These are phyloP conservation scores for Marisa cornuarietis DNA, from an alignment of 1,140 invertebrate species.

Conservation along the genomic window DNA sequence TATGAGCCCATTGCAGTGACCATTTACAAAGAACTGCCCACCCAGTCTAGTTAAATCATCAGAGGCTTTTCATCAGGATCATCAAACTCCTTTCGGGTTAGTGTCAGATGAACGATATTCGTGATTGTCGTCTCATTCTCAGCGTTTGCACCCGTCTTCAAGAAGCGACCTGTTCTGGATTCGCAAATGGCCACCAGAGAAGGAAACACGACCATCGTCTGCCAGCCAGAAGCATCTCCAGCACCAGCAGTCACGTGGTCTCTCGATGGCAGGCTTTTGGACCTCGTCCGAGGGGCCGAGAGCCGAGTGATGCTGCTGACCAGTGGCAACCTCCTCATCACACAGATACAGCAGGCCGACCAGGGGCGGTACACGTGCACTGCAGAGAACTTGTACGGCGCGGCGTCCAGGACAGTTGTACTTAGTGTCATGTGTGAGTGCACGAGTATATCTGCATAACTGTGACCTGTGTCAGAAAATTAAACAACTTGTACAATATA, in stretches of 20 bases:
- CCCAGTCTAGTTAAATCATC: no score
- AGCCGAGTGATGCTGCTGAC: conserved; percentile 35
- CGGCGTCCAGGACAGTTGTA: conserved; percentile 31
- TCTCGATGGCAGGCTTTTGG: conserved; percentile 75
- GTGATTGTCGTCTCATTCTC: conserved; percentile 20
- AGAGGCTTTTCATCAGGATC: no score
- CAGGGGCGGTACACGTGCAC: conserved; percentile 62
- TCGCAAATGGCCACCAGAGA: conserved; percentile 91
- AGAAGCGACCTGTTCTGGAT: conserved; percentile 85
- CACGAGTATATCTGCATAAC: conserved; percentile 24
- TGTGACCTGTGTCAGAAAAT: no score
- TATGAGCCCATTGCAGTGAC: no score
- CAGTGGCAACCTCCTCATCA: conserved; percentile 56
- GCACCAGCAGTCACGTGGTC: conserved; percentile 81
- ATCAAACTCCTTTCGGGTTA: no score
- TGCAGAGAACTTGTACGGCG: conserved; percentile 54
- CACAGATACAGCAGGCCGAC: conserved; percentile 45
- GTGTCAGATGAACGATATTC: no score
- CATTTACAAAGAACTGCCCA: no score
- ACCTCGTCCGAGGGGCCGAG: no score
- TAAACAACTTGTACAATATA: no score
- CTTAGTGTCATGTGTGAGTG: conserved; percentile 49
- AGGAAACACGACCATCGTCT: conserved; percentile 90
- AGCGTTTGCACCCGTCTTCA: conserved; percentile 89
- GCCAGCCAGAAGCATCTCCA: conserved; percentile 94